Conservation (phyloP, 2,797 vertebrate genomes). For the Cossypha dichroa region DNA sequence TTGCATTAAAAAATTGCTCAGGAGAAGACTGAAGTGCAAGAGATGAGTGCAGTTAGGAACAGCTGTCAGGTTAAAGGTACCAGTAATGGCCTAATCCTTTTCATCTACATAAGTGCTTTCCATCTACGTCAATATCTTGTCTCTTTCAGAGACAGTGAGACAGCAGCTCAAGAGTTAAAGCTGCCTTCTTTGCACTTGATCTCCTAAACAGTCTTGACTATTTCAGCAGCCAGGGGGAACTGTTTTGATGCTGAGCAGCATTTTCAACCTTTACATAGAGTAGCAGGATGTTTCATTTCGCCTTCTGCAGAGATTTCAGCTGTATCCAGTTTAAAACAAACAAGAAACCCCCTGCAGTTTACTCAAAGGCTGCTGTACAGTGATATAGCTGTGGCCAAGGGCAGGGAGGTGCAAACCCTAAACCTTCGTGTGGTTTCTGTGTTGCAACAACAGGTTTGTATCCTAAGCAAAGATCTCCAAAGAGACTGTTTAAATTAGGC, state of each 20-base stretch:
- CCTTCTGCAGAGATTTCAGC: not conserved
- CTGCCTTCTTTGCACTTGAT: not conserved
- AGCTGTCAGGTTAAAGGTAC: not conserved
- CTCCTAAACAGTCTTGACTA: not conserved
- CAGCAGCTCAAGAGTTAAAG: not conserved
- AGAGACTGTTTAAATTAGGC: not conserved
- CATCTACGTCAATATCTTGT: not conserved
- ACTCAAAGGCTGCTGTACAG: not conserved
- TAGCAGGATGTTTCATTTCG: not conserved
- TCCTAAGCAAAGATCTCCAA: not conserved
- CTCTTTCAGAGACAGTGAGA: not conserved
- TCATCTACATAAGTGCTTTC: not conserved
- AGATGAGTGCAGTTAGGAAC: not conserved
- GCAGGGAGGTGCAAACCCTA: not conserved
- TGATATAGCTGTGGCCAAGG: not conserved
- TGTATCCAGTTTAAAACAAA: not conserved
- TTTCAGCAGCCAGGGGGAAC: constrained; percentile 3
- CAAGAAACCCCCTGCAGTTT: not conserved
- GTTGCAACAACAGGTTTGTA: not conserved
- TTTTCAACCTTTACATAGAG: not conserved
- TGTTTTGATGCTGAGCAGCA: not conserved
- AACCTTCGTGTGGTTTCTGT: not conserved
- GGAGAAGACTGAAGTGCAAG: not conserved
- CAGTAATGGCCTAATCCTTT: not conserved
- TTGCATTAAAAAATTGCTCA: not conserved